phyloP scores from a whole-genome alignment of 2,888 invertebrate species.

The Orgyia antiqua region DNA sequence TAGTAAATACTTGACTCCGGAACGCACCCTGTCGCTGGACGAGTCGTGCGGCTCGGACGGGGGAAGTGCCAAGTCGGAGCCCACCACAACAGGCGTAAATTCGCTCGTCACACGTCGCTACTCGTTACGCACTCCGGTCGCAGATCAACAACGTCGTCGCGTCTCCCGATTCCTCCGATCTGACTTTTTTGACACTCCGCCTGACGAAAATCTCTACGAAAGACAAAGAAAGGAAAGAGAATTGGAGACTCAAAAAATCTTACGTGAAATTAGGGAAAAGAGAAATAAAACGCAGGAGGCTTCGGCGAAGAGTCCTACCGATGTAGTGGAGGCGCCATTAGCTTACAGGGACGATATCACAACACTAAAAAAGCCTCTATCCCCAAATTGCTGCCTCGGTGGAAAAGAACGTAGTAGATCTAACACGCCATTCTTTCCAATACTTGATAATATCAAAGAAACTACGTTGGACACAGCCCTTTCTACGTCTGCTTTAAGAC shows the following conservation, averaged over 20 bases:
- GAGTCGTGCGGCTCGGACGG: slow-evolving; percentile 49
- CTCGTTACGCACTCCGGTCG: slow-evolving; percentile 41
- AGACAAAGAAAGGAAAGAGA: slow-evolving; percentile 81
- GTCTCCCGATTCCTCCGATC: slow-evolving; percentile 84
- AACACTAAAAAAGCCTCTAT: slow-evolving; percentile 47
- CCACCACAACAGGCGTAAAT: slow-evolving; percentile 22
- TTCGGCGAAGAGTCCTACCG: slow-evolving; percentile 40
- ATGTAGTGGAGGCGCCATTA: slow-evolving; percentile 31
- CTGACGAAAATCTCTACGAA: slow-evolving; percentile 82
- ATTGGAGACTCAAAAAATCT: slow-evolving; percentile 82
- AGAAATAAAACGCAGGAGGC: slow-evolving; percentile 59
- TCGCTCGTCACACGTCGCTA: slow-evolving; percentile 39
- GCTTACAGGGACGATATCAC: slow-evolving; percentile 39
- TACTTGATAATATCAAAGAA: slow-evolving; percentile 69
- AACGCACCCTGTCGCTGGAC: slow-evolving; percentile 51
- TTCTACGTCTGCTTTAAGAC: slow-evolving; percentile 26
- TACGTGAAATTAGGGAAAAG: slow-evolving; percentile 83
- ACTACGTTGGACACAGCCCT: slow-evolving; percentile 45
- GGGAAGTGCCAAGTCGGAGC: slow-evolving; percentile 50
- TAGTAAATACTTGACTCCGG: slow-evolving; percentile 75
- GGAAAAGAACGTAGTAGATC: slow-evolving; percentile 67
- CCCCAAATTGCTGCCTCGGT: slow-evolving; percentile 48
- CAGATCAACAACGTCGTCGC: slow-evolving; percentile 74
- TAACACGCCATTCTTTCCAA: slow-evolving; percentile 70
- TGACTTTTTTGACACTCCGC: slow-evolving; percentile 85